Percentiles rank a stretch among this genome's conserved stretches.
phyloP scores from a whole-genome alignment of 1,140 invertebrate genomes.

The Cheumatopsyche charites region DNA sequence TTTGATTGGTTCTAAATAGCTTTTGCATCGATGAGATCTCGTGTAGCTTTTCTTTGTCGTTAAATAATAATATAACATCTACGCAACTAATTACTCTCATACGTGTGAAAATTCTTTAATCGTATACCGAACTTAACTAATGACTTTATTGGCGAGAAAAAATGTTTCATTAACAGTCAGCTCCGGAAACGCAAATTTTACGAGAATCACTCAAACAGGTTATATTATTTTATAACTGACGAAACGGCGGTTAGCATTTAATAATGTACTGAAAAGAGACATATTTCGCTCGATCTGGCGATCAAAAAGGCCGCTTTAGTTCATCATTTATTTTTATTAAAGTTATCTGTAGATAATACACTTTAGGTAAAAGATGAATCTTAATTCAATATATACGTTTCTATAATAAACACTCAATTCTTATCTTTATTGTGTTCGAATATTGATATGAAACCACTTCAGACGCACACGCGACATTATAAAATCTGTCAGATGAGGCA shows the following conservation, averaged over 20 bases:
- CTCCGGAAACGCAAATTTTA: no score
- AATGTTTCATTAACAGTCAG: neutral
- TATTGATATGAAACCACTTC: conserved; percentile 10
- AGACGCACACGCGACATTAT: conserved; percentile 3
- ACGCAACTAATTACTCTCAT: neutral
- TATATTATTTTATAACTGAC: neutral
- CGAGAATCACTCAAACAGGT: neutral
- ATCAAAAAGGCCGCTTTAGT: neutral
- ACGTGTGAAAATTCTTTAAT: conserved; percentile 16
- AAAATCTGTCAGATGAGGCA: conserved; percentile 24
- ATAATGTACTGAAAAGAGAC: neutral
- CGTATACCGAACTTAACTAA: neutral
- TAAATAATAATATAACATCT: neutral
- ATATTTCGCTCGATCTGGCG: neutral
- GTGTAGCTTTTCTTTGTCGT: neutral
- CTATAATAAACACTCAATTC: neutral
- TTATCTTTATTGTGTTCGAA: conserved; percentile 11
- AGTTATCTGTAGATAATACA: no score
- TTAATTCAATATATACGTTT: neutral
- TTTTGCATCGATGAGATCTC: neutral
- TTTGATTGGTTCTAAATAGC: neutral
- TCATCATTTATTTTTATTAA: neutral
- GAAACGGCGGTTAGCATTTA: neutral
- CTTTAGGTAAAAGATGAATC: no score
- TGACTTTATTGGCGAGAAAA: neutral